Evolutionary conservation across 2,888 invertebrate genomes (phyloP).

Genomic region (Ormyrus nitidulus): DNA sequence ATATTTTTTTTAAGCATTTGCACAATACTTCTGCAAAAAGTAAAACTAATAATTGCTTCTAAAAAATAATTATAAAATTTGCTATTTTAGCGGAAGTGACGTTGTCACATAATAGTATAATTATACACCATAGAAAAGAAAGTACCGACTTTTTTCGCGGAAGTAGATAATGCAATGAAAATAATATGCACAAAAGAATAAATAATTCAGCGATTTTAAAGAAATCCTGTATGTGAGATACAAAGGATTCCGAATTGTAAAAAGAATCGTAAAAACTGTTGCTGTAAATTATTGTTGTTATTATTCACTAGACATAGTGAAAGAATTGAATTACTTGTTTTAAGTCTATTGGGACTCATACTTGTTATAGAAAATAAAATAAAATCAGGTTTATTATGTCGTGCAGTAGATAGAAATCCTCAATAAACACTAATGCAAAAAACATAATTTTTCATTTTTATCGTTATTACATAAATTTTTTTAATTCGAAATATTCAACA

Average conservation of each 20-base stretch:
- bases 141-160: not conserved
- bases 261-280: slow-evolving; percentile 26
- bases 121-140: slow-evolving; percentile 3
- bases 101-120: slow-evolving; percentile 6
- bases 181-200: slow-evolving; percentile 27
- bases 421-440: slow-evolving; percentile 23
- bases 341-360: slow-evolving; percentile 21
- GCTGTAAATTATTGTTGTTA: slow-evolving; percentile 22
- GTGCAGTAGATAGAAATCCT: slow-evolving; percentile 2
- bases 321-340: slow-evolving; percentile 20
- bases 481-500: not conserved
- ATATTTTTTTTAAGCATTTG: slow-evolving; percentile 22
- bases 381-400: slow-evolving; percentile 24
- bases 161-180: slow-evolving; percentile 16
- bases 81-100: not conserved
- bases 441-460: not conserved
- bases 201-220: not conserved
- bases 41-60: not conserved
- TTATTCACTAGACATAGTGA: slow-evolving; percentile 14
- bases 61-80: not conserved
- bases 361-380: slow-evolving; percentile 10
- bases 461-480: not conserved
- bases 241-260: slow-evolving; percentile 10
- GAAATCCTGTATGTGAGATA: not conserved
- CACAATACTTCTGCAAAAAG: slow-evolving; percentile 21